Evolutionary conservation across 2,797 vertebrate species (phyloP).

Genomic region (Valencia hispanica): DNA sequence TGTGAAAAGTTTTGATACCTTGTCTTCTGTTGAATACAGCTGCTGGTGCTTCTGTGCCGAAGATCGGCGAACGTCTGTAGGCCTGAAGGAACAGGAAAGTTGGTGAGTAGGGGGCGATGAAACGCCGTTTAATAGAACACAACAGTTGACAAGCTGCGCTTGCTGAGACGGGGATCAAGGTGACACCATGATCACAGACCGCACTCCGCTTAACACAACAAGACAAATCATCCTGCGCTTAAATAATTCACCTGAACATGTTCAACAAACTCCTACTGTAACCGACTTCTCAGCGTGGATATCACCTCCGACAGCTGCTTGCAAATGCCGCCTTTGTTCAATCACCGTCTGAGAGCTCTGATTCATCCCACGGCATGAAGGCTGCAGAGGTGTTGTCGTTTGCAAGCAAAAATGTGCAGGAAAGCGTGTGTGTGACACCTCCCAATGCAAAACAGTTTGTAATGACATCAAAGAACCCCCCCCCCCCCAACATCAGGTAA

Average conservation of each 20-base stretch:
- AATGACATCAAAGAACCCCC: constrained; percentile 81
- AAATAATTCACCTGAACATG: constrained; percentile 76
- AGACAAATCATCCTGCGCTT: constrained; percentile 73
- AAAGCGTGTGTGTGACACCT: constrained; percentile 57
- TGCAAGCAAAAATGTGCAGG: constrained; percentile 50
- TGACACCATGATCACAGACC: constrained; percentile 75
- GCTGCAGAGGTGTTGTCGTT: constrained; percentile 45
- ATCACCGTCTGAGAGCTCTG: constrained; percentile 58
- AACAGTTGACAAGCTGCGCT: constrained; percentile 66
- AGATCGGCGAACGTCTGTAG: constrained; percentile 54
- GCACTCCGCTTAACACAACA: constrained; percentile 72
- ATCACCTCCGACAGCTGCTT: constrained; percentile 72
- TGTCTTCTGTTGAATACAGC: constrained; percentile 33
- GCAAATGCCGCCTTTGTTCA: constrained; percentile 71
- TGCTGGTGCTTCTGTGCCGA: constrained; percentile 8
- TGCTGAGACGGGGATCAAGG: constrained; percentile 59
- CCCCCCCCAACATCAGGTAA: constrained; percentile 67
- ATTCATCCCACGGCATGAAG: constrained; percentile 54
- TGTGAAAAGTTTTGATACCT: constrained; percentile 61
- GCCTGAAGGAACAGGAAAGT: constrained; percentile 55
- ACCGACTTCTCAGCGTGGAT: constrained; percentile 37
- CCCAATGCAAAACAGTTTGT: constrained; percentile 76
- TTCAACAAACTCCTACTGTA: constrained; percentile 55
- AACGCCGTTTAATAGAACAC: constrained; percentile 65
- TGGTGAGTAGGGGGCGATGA: constrained; percentile 58